These are phyloP conservation scores for Pristionchus maxplancki DNA, from an alignment of 2,888 invertebrate species.

Conservation along the genomic window DNA sequence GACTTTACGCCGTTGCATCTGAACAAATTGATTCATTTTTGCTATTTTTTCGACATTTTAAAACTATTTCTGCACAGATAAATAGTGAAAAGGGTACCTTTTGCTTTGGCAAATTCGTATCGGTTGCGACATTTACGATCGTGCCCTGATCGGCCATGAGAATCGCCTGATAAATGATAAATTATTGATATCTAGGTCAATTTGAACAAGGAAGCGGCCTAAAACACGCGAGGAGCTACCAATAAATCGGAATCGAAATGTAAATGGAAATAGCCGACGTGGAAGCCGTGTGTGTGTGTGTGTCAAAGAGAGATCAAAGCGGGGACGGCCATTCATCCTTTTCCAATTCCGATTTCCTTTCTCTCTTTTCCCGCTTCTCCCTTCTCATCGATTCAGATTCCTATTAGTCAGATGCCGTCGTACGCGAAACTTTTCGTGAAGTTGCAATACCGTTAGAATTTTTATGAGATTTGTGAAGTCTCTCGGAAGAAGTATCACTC, in stretches of 20 bases:
- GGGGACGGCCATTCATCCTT: slow-evolving; percentile 13
- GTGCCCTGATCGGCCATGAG: slow-evolving; percentile 97
- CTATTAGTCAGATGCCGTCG: neutral
- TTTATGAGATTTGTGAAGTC: neutral
- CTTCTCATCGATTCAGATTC: slow-evolving; percentile 28
- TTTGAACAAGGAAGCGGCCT: neutral
- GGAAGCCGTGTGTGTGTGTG: slow-evolving; percentile 19
- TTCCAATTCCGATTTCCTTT: slow-evolving; percentile 22
- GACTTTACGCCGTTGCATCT: slow-evolving; percentile 85
- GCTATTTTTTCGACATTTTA: slow-evolving; percentile 87
- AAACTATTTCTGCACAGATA: slow-evolving; percentile 82
- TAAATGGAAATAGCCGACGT: slow-evolving; percentile 23
- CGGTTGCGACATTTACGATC: slow-evolving; percentile 88
- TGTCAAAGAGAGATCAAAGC: slow-evolving; percentile 13
- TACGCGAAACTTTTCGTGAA: too few relatives aligned
- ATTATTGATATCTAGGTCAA: slow-evolving; percentile 87
- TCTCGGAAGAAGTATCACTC: neutral
- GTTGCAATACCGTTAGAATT: too few relatives aligned
- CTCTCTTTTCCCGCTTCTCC: neutral
- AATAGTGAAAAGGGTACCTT: slow-evolving; percentile 78
- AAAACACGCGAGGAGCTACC: slow-evolving; percentile 1
- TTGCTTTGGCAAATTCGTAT: slow-evolving; percentile 90
- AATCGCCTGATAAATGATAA: slow-evolving; percentile 83
- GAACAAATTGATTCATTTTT: slow-evolving; percentile 80
- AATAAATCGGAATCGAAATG: neutral